These are phyloP conservation scores for Apoda limacodes DNA, from an alignment of 2,888 invertebrate genomes.

Conservation along the genomic window DNA sequence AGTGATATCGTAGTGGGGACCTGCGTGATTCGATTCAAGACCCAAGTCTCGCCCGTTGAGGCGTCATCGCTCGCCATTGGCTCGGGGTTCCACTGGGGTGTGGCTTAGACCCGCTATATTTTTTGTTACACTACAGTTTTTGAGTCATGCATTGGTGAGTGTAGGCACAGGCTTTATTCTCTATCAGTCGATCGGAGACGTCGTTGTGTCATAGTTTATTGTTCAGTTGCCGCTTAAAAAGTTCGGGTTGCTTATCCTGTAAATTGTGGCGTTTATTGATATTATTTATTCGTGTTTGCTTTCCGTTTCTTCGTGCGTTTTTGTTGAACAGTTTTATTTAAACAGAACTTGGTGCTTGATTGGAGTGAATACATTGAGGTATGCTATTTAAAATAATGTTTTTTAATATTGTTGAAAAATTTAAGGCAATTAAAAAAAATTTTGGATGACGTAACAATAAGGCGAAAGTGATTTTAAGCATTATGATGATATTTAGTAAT, in stretches of 20 bases:
- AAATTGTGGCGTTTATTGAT: slow-evolving; percentile 51
- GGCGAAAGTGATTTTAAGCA: too few relatives aligned
- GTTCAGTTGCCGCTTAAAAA: slow-evolving; percentile 43
- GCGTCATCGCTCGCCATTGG: slow-evolving; percentile 49
- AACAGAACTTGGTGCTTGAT: too few relatives aligned
- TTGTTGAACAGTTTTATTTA: too few relatives aligned
- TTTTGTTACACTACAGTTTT: slow-evolving; percentile 52
- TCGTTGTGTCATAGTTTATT: slow-evolving; percentile 66
- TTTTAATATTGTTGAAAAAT: too few relatives aligned
- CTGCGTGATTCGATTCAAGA: slow-evolving; percentile 59
- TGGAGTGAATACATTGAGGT: too few relatives aligned
- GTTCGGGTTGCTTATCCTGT: slow-evolving; percentile 49
- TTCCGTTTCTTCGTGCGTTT: slow-evolving; percentile 38
- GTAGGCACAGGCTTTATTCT: slow-evolving; percentile 49
- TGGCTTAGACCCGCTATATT: slow-evolving; percentile 50
- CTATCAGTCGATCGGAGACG: slow-evolving; percentile 63
- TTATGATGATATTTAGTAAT: too few relatives aligned
- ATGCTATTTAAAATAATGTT: too few relatives aligned
- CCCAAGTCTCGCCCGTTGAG: slow-evolving; percentile 50
- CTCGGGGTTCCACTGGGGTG: slow-evolving; percentile 50
- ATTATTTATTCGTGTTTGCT: slow-evolving; percentile 40
- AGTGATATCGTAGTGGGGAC: slow-evolving; percentile 65
- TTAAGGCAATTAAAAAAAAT: too few relatives aligned
- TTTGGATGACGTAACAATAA: too few relatives aligned
- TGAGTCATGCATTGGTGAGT: slow-evolving; percentile 55